These are phyloP conservation scores for Aphaenogaster ashmeadi DNA, from an alignment of 1,140 invertebrate genomes.

Conservation along the genomic window DNA sequence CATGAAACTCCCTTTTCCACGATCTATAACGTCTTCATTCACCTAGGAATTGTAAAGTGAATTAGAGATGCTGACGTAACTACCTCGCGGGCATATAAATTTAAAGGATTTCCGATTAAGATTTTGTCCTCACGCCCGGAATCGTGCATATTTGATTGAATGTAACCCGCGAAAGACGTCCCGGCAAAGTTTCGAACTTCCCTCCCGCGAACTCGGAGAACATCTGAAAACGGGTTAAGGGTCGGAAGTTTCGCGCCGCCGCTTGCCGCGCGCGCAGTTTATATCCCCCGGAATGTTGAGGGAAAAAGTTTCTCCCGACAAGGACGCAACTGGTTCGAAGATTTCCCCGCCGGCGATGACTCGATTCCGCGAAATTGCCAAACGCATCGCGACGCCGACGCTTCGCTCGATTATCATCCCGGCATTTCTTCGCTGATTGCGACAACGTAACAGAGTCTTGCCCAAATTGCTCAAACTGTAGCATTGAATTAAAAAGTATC, in stretches of 20 bases:
- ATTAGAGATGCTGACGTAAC: conserved; percentile 11
- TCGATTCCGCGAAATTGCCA: conserved; percentile 42
- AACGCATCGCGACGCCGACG: conserved; percentile 20
- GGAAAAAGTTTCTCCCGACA: conserved; percentile 55
- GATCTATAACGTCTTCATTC: conserved; percentile 20
- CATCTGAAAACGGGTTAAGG: conserved; percentile 66
- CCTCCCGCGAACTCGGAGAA: conserved; percentile 61
- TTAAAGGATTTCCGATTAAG: conserved; percentile 52
- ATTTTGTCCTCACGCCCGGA: conserved; percentile 45
- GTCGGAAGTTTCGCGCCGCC: conserved; percentile 61
- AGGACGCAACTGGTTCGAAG: conserved; percentile 62
- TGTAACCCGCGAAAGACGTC: conserved; percentile 54
- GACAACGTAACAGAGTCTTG: neutral
- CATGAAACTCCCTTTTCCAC: neutral
- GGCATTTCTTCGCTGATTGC: neutral
- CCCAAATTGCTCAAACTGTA: conserved; percentile 14
- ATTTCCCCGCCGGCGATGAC: conserved; percentile 46
- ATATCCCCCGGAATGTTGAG: conserved; percentile 60
- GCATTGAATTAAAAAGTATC: neutral
- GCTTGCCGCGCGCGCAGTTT: conserved; percentile 59
- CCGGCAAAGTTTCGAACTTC: conserved; percentile 58
- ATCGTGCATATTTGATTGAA: conserved; percentile 59
- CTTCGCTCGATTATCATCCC: conserved; percentile 29
- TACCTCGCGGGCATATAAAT: conserved; percentile 17
- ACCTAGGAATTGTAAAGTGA: conserved; percentile 3